Conservation (phyloP, 1,140 invertebrate genomes). For the Rhizoglyphus robini region DNA sequence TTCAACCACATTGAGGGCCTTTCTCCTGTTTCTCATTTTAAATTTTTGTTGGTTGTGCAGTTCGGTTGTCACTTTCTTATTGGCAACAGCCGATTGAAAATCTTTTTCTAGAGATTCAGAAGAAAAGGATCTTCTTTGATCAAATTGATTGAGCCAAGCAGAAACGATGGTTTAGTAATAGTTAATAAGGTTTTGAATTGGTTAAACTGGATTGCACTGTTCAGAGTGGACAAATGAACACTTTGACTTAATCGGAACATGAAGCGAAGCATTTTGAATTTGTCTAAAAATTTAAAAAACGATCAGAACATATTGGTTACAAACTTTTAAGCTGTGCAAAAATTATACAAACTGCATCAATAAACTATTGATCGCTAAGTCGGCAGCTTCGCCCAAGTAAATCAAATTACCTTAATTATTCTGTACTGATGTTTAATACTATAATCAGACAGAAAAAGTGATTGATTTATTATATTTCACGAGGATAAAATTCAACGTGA, state of each 20-base stretch:
- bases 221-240: neutral
- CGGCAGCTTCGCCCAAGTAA: too few relatives aligned
- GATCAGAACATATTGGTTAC: too few relatives aligned
- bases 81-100: conserved; percentile 31
- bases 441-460: too few relatives aligned
- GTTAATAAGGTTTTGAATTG: neutral
- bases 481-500: too few relatives aligned
- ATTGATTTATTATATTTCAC: too few relatives aligned
- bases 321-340: too few relatives aligned
- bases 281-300: too few relatives aligned
- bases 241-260: neutral
- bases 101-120: conserved; percentile 24
- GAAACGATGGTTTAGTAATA: too few relatives aligned
- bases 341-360: too few relatives aligned
- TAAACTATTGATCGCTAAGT: too few relatives aligned
- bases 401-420: too few relatives aligned
- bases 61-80: conserved; percentile 30
- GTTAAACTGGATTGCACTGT: neutral
- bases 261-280: neutral
- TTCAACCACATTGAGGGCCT: conserved; percentile 46
- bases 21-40: conserved; percentile 41
- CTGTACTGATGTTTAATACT: too few relatives aligned
- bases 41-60: conserved; percentile 42
- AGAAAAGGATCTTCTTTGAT: conserved; percentile 12
- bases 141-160: neutral